Evolutionary conservation across 1,140 invertebrate genomes (phyloP).

Genomic region (Magallana gigas): DNA sequence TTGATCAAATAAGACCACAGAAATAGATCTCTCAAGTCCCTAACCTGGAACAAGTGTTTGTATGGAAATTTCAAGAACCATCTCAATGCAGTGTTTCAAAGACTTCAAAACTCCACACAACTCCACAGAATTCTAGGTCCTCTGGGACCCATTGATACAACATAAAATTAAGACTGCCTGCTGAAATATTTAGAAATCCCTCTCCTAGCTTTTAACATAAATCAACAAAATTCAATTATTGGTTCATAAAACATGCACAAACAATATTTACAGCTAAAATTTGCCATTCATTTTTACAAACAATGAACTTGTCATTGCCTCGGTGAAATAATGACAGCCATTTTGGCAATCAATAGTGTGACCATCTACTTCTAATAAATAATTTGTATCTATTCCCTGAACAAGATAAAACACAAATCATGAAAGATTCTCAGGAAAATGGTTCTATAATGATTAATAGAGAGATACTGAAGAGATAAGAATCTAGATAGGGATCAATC

Average conservation of each 20-base stretch:
- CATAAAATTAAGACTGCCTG: slow-evolving; percentile 35
- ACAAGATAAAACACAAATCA: not conserved
- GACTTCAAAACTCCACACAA: not conserved
- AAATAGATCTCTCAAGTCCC: too few species aligned
- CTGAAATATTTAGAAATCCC: slow-evolving; percentile 35
- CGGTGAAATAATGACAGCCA: slow-evolving; percentile 27
- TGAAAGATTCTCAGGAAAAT: not conserved
- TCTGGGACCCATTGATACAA: slow-evolving; percentile 15
- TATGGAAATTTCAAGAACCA: not conserved
- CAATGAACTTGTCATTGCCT: slow-evolving; percentile 30
- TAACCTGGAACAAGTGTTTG: not conserved
- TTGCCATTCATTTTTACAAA: slow-evolving; percentile 32
- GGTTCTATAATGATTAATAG: not conserved
- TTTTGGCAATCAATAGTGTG: slow-evolving; percentile 31
- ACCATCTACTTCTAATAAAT: slow-evolving; percentile 34
- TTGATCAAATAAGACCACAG: too few species aligned
- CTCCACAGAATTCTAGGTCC: not conserved
- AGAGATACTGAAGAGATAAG: not conserved
- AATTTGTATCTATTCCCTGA: slow-evolving; percentile 15
- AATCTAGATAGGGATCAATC: not conserved
- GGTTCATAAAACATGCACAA: slow-evolving; percentile 33
- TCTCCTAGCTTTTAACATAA: slow-evolving; percentile 45
- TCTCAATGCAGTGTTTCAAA: not conserved
- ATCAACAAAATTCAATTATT: slow-evolving; percentile 42
- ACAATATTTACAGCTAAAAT: slow-evolving; percentile 42